Evolutionary conservation across 2,888 invertebrate genomes (phyloP), one percentile per base, ranked within the genome.

Genomic region (Phyto melanocephala): DNA sequence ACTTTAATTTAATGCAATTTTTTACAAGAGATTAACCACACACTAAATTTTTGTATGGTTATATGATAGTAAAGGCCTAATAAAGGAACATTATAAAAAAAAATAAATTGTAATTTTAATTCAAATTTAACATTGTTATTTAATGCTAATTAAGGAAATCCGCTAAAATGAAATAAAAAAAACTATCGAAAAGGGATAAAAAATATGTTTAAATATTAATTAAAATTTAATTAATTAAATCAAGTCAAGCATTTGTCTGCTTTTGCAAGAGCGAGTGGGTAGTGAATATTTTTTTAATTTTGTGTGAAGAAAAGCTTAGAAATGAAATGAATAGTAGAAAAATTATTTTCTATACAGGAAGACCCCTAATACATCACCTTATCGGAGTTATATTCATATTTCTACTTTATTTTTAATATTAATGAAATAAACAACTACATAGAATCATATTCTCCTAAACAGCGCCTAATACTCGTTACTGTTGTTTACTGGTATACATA

Each of bases 111-210:
- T 3, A 17, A 58, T 7, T 54, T 72, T 72, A 37, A 56, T 50
- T 35, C 42, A 52, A 67, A 50, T 42, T 40, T 50, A 58, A 78
- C 42, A 74, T 78, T 68, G 17, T 63, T 37, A 56, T 70, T 68
- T 68, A 63, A 78, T 70, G 62, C 20, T 78, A 74, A 81, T 81
- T 65, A 78, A 74, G 74, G 68, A 81, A 78, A 74, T 81, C 81
- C 77, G 77, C 15, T 74, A 24, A 33, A 60, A 60, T 56, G 17
- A 40, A 72, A 62, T 7, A 15, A 8, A 24, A 28, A 63, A 24
- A 40, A n/a, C n/a, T n/a, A n/a, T n/a, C n/a, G 20, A 1, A 28
- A 28, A 28, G 10, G 17, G 10, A 37, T 33, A 58, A 22, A 45
- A 58, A 47, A 62, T 15, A 74, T 40, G 10, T 80, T 63, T 22